Conservation (phyloP, 1,140 invertebrate species). For the Cecropterus lyciades region DNA sequence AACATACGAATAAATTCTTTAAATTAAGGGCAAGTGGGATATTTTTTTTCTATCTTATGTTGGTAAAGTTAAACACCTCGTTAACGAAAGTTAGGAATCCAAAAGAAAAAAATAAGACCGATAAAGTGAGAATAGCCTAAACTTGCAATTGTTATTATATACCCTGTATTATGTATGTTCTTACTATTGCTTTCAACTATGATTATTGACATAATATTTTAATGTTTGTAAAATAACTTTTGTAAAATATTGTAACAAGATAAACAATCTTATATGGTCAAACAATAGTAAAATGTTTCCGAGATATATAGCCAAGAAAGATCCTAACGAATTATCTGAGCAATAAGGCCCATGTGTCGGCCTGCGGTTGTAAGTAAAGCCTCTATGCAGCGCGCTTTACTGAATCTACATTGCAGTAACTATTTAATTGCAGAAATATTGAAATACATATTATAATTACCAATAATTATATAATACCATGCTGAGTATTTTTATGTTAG, state of each 20-base stretch:
- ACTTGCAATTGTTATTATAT: too few relatives aligned
- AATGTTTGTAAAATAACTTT: not conserved
- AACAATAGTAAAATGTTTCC: constrained; percentile 63
- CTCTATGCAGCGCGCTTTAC: not conserved
- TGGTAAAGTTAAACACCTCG: too few relatives aligned
- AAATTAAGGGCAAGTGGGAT: too few relatives aligned
- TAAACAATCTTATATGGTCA: constrained; percentile 50
- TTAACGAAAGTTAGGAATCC: too few relatives aligned
- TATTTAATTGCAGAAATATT: not conserved
- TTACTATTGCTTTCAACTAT: too few relatives aligned
- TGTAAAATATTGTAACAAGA: constrained; percentile 40
- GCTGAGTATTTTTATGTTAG: not conserved
- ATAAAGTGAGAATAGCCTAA: too few relatives aligned
- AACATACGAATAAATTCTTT: not conserved
- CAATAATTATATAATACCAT: not conserved
- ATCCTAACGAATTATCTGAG: constrained; percentile 40
- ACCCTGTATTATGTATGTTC: too few relatives aligned
- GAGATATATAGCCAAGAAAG: constrained; percentile 52
- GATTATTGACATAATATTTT: not conserved
- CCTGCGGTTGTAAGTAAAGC: not conserved
- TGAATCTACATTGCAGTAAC: not conserved
- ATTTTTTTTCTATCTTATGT: too few relatives aligned
- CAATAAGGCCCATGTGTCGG: constrained; percentile 7
- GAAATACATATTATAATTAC: not conserved
- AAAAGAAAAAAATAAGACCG: too few relatives aligned